Base-by-base conservation (phyloP, 1,140 invertebrate genomes). In the Zaprionus africanus region DNA sequence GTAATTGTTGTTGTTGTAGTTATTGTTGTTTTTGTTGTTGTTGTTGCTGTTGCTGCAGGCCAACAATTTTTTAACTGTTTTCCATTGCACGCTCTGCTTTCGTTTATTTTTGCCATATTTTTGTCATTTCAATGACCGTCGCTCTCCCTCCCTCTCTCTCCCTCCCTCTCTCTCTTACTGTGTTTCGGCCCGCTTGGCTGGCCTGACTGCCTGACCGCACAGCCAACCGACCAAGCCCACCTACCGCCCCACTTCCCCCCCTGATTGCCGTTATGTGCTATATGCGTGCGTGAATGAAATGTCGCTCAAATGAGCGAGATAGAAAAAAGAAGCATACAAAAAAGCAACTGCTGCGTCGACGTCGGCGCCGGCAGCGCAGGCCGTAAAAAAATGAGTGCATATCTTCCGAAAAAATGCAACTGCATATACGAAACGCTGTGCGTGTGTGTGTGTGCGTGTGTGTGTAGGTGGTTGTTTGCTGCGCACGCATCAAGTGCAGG, bases 331-430 rank as follows among this genome's bases (percentile, higher is more conserved):
- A 63, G 68, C 62, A 82, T 79, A 87, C 65, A 79, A 86, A 76
- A 78, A 74, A 72, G 54, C 64, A 17, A 13, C 13, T 72, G 54
- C 66, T 15, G 53, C 61, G 60, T 28, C 61, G 17, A 24, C 75
- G 24, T 26, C 62, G 58, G 62, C 70, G 76, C 41, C 60, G 56
- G 13, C 82, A 46, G 63, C 64, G 59, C 56, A 73, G 59, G 71
- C 51, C 78, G 72, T 67, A 75, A 76, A 82, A 43, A 90, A 90
- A 90, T 88, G 84, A 90, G 84, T 90, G 85, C 84, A 88, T 88
- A 90, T 90, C 85, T 90, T 90, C 85, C 85, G 81, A 90, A 90
- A 90, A 90, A 90, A 88, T 90, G 85, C 85, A 90, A 90, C 79
- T 79, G 85, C 85, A 72, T 81, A 81, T 49, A 65, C 63, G 43